Conservation (phyloP, 2,888 invertebrate genomes). For the Troides helena region DNA sequence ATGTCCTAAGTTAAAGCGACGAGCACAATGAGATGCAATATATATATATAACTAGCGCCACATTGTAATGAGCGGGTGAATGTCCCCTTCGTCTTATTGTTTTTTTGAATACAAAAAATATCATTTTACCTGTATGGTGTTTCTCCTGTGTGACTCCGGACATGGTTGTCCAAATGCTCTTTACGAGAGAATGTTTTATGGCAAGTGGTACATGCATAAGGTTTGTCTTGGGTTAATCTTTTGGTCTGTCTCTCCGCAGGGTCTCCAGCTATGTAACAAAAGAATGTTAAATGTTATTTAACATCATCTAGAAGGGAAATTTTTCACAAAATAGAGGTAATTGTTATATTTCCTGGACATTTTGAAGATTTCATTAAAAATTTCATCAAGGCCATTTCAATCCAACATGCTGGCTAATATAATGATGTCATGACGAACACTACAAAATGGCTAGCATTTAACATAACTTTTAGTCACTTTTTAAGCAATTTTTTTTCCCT, state of each 20-base stretch:
- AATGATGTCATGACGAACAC: too few species aligned
- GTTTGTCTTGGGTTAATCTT: slow-evolving; percentile 90
- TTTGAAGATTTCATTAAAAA: background rate
- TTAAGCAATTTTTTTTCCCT: too few species aligned
- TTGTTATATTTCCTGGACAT: background rate
- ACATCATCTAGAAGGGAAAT: background rate
- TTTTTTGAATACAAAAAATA: background rate
- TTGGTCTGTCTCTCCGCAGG: slow-evolving; percentile 88
- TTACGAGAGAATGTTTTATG: slow-evolving; percentile 93
- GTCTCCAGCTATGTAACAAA: slow-evolving; percentile 57
- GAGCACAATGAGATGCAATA: too few species aligned
- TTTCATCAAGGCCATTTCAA: too few species aligned
- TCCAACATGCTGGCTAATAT: too few species aligned
- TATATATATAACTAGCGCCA: too few species aligned
- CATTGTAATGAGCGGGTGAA: too few species aligned
- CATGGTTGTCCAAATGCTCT: slow-evolving; percentile 92
- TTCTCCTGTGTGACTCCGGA: slow-evolving; percentile 90
- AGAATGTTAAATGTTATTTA: background rate
- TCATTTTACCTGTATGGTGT: slow-evolving; percentile 84
- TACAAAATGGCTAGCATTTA: too few species aligned
- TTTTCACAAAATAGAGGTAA: background rate
- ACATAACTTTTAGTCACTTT: too few species aligned
- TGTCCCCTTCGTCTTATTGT: too few species aligned
- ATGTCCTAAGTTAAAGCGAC: too few species aligned
- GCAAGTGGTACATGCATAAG: slow-evolving; percentile 91